These are phyloP conservation scores for Ophion obscuratus DNA, from an alignment of 2,888 invertebrate species.

Conservation along the genomic window DNA sequence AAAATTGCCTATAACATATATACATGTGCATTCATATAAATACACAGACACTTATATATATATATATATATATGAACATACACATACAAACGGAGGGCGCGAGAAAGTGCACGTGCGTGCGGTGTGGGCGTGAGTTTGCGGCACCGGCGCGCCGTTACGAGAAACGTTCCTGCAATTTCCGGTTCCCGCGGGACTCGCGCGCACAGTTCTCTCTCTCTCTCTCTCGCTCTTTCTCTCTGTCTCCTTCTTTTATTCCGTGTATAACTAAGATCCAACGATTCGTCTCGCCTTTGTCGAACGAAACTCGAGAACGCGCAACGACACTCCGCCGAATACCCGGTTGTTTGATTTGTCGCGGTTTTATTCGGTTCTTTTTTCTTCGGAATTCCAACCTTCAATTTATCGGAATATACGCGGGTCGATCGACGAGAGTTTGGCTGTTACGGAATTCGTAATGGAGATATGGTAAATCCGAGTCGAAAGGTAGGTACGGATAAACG, in stretches of 20 bases:
- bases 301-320: background rate
- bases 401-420: no score
- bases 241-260: constrained; percentile 20
- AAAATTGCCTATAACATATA: background rate
- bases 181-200: constrained; percentile 65
- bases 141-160: constrained; percentile 66
- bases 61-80: background rate
- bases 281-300: background rate
- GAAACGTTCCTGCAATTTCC: constrained; percentile 65
- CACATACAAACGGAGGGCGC: constrained; percentile 65
- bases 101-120: constrained; percentile 72
- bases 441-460: no score
- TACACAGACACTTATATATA: no score
- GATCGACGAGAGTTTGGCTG: no score
- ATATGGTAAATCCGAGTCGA: no score
- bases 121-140: constrained; percentile 69
- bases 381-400: no score
- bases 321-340: no score
- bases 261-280: background rate
- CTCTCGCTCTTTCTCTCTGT: constrained; percentile 52
- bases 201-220: constrained; percentile 46
- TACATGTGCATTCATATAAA: no score
- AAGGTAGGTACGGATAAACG: no score
- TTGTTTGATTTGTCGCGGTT: no score
- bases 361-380: no score